These are phyloP conservation scores for Melanerpes aurifrons DNA, from an alignment of 2,113 vertebrate species.

Conservation along the genomic window DNA sequence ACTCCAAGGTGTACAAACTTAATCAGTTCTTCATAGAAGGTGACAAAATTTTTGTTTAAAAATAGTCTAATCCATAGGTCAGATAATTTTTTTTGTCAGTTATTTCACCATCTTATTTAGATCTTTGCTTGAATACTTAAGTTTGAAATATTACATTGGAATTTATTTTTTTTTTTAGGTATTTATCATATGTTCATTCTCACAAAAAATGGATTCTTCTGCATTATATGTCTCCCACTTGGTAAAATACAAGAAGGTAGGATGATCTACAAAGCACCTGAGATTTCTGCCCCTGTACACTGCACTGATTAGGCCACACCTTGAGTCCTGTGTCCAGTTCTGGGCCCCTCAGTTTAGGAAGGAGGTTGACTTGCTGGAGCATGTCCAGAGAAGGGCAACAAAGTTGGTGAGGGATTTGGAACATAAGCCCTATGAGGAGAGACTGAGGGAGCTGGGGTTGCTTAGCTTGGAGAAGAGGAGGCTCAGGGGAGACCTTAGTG, in stretches of 20 bases:
- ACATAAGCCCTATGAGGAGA: too few relatives aligned
- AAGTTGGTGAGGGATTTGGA: too few relatives aligned
- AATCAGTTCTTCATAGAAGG: not conserved
- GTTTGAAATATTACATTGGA: not conserved
- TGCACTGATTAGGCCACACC: too few relatives aligned
- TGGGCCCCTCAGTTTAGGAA: too few relatives aligned
- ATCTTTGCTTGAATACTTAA: not conserved
- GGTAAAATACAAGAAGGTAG: conserved; percentile 86
- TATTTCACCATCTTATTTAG: not conserved
- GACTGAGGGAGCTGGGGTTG: too few relatives aligned
- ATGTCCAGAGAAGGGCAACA: too few relatives aligned
- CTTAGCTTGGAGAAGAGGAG: too few relatives aligned
- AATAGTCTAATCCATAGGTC: not conserved
- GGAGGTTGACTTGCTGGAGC: too few relatives aligned
- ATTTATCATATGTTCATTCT: conserved; percentile 87
- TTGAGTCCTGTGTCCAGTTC: too few relatives aligned
- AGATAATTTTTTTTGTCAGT: not conserved
- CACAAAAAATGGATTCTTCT: conserved; percentile 86
- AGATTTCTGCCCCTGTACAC: not conserved
- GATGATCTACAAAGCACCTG: not conserved
- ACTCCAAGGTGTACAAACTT: not conserved
- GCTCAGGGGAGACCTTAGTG: too few relatives aligned
- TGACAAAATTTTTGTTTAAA: not conserved
- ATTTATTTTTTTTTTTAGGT: conserved; percentile 72
- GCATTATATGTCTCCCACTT: conserved; percentile 87